A percentile compares a stretch with the other conserved stretches of the same genome.
phyloP scores from a whole-genome alignment of 1,140 invertebrate species.

The Trinorchestia longiramus region DNA sequence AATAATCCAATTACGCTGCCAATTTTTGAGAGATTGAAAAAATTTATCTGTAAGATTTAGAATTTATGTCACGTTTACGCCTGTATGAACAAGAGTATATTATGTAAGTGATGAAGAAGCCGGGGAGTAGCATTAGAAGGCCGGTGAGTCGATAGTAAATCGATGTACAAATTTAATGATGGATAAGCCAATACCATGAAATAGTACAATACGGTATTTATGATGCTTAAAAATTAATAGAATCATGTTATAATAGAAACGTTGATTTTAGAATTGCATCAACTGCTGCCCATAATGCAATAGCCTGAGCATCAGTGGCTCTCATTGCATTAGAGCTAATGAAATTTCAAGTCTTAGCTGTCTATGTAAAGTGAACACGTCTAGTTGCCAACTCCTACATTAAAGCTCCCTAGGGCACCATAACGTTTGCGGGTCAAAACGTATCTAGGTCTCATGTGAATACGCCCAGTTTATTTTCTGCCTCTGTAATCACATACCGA shows the following conservation, averaged over 20 bases:
- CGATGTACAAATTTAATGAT: neutral
- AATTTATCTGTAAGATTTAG: slow-evolving; percentile 36
- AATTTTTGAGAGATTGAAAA: neutral
- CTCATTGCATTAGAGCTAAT: neutral
- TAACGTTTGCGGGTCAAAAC: neutral
- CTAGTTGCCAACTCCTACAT: neutral
- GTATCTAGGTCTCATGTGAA: neutral
- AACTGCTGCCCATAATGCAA: too few species aligned
- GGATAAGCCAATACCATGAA: too few species aligned
- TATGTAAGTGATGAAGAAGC: neutral
- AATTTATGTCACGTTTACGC: slow-evolving; percentile 19
- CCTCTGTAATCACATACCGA: neutral
- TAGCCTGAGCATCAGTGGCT: too few species aligned
- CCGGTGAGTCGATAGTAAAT: neutral
- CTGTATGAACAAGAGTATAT: slow-evolving; percentile 3
- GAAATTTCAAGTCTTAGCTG: too few species aligned
- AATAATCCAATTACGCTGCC: slow-evolving; percentile 36
- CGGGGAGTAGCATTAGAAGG: neutral
- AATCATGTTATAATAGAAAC: too few species aligned
- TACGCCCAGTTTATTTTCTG: neutral
- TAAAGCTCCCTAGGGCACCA: neutral
- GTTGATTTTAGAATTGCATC: too few species aligned
- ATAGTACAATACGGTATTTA: too few species aligned
- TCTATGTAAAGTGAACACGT: neutral
- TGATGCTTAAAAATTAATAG: too few species aligned